Evolutionary conservation across 2,113 vertebrate genomes (phyloP).

Genomic region (Psammodynastes pulverulentus): DNA sequence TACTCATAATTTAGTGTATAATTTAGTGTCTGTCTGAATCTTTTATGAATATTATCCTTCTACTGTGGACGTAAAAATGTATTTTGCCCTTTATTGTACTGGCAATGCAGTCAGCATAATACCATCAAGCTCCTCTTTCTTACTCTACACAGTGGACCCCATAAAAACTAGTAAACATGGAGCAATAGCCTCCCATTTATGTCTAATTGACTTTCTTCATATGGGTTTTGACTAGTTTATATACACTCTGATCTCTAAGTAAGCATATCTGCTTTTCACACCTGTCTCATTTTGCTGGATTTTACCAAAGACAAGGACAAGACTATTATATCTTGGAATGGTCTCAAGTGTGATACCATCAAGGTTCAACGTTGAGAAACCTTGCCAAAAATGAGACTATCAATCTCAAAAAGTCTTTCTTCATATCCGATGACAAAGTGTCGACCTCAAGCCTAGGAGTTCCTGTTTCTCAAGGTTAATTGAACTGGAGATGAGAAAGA

Average conservation of each 20-base stretch:
- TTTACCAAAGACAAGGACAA: background rate
- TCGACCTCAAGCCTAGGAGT: background rate
- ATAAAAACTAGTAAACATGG: background rate
- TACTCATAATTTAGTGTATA: no score
- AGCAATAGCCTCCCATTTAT: background rate
- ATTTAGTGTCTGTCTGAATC: no score
- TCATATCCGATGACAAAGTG: background rate
- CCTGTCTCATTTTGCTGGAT: background rate
- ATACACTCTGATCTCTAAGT: background rate
- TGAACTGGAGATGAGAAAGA: background rate
- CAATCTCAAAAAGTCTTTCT: background rate
- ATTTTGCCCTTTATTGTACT: no score
- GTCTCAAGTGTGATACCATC: background rate
- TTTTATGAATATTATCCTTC: no score
- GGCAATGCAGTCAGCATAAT: no score
- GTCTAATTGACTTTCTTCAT: background rate
- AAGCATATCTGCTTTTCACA: background rate
- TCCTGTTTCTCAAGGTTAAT: background rate
- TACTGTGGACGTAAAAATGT: no score
- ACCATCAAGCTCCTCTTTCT: no score
- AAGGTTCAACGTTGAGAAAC: background rate
- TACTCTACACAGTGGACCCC: no score
- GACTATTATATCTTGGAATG: background rate
- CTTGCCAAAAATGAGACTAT: background rate
- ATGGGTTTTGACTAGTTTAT: background rate